Evolutionary conservation across 2,888 invertebrate genomes (phyloP).

Genomic region (Cenopis cana): DNA sequence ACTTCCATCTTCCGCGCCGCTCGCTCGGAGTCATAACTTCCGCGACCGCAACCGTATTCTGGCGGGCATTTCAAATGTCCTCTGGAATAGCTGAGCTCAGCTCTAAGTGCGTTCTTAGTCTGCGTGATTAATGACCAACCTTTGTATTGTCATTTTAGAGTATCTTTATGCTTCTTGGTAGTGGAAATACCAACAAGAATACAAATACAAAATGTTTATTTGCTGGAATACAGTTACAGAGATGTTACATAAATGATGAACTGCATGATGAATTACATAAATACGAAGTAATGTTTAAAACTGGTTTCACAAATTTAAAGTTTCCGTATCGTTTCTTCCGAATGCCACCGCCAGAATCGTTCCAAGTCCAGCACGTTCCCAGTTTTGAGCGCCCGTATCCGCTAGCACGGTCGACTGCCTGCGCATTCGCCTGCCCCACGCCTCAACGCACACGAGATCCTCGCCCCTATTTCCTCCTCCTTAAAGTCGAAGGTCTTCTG

Average conservation of each 20-base stretch:
- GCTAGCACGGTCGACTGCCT: constrained; percentile 36
- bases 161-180: background rate
- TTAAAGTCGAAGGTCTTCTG: constrained; percentile 19
- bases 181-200: background rate
- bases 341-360: constrained; percentile 29
- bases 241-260: too few species aligned
- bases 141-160: constrained; percentile 8
- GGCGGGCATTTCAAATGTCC: constrained; percentile 7
- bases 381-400: constrained; percentile 38
- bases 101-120: too few species aligned
- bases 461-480: constrained; percentile 15
- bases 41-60: constrained; percentile 33
- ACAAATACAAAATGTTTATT: too few species aligned
- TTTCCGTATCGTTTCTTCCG: constrained; percentile 7
- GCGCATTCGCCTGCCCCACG: constrained; percentile 28
- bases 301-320: background rate
- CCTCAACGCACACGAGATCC: constrained; percentile 19
- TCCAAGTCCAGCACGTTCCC: constrained; percentile 27
- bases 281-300: background rate
- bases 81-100: constrained; percentile 7
- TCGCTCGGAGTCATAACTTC: constrained; percentile 23
- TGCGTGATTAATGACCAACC: constrained; percentile 4
- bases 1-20: constrained; percentile 24
- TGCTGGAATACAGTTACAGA: too few species aligned
- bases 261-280: too few species aligned